phyloP scores from a whole-genome alignment of 2,113 vertebrate species.

The Danionella cerebrum region DNA sequence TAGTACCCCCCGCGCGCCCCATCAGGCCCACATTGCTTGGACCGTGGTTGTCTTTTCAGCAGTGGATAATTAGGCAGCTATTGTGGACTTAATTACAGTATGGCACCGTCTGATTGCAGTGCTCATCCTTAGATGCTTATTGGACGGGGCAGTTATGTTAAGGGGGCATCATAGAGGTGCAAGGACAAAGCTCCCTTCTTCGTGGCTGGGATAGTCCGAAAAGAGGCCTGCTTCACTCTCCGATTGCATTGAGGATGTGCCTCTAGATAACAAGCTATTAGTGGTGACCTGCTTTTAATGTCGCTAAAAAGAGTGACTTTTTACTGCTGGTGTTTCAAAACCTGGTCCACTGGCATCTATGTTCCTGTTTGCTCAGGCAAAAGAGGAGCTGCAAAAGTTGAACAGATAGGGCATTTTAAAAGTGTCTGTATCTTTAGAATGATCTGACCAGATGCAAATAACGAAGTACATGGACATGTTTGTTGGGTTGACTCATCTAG shows the following conservation, averaged over 20 bases:
- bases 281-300: slow-evolving; percentile 51
- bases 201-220: slow-evolving; percentile 40
- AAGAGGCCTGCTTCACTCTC: slow-evolving; percentile 42
- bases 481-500: not conserved
- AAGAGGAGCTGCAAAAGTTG: not conserved
- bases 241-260: slow-evolving; percentile 49
- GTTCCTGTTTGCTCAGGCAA: not conserved
- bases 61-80: slow-evolving; percentile 65
- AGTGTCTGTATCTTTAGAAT: not conserved
- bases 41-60: slow-evolving; percentile 45
- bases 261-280: slow-evolving; percentile 46
- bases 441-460: not conserved
- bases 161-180: slow-evolving; percentile 47
- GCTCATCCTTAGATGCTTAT: slow-evolving; percentile 41
- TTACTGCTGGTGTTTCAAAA: not conserved
- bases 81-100: slow-evolving; percentile 60
- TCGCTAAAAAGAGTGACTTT: not conserved
- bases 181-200: slow-evolving; percentile 59
- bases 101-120: slow-evolving; percentile 46
- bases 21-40: not conserved
- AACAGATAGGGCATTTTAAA: not conserved
- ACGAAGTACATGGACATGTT: not conserved
- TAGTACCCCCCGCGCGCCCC: slow-evolving; percentile 53
- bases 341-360: not conserved
- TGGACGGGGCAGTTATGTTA: slow-evolving; percentile 51